Base-by-base conservation (phyloP, 53 echinoderm and acorn worm genomes). In the Luidia sarsii region DNA sequence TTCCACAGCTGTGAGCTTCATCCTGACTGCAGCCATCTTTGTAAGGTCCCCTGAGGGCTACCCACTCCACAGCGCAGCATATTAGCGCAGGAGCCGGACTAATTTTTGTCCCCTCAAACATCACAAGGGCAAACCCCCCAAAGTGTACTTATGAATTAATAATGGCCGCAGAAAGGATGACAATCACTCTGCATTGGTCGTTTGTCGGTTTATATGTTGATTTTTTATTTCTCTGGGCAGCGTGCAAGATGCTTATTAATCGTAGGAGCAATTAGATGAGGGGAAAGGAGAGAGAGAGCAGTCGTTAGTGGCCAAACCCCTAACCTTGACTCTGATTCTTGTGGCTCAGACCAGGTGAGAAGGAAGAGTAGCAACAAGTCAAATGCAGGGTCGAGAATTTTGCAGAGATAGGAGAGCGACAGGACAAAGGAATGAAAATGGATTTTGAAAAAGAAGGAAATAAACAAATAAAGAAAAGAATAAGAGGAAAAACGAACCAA, bases 241-340 rank as follows among this genome's bases (percentile, higher is more conserved):
- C 77, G 77, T 77, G 77, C 77, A 77, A 61, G 61, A 77, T 77
- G 77, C 77, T 16, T 45, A 61, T 77, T 77, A 77, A 77, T 59
- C 23, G 16, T 43, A 38, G 41, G 31, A 59, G 31, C 11, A 11
- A 41, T 41, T 41, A 41, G n/a, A 41, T 6, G 41, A 41, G 41
- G 11, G 11, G 11, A 41, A 41, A 41, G 11, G 11, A 41, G 11
- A 41, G 11, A 41, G 11, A 41, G 6, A 43, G 36, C 81, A 36
- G 38, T 61, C 16, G 52, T 71, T 71, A 52, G 71, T 54, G 4
- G 50, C 37, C 81, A 65, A 65, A 65, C n/a, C 80, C 65, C 66
- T 80, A 80, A 80, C 66, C 81, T 80, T 80, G 66, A 51, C 51
- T 35, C 9, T 65, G 65, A 25, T 50, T 80, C 66, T 66, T 80